phyloP scores from a whole-genome alignment of 2,797 vertebrate species.

The Percopsis omiscomaycus region DNA sequence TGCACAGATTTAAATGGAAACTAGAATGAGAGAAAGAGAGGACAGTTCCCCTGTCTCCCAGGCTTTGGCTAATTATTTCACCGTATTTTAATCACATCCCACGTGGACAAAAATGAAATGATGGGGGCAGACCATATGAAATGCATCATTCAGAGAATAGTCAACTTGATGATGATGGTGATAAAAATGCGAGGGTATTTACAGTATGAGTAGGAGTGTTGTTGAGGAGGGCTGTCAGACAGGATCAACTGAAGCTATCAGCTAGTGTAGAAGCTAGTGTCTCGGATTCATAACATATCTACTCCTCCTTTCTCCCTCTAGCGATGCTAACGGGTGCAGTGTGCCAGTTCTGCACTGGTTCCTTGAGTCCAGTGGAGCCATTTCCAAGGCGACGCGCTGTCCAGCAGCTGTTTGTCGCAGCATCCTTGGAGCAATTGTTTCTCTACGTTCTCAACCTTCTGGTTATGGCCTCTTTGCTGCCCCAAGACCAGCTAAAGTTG shows the following conservation, averaged over 20 bases:
- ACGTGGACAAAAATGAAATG: neutral
- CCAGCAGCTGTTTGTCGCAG: slow-evolving; percentile 71
- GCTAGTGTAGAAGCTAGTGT: no score
- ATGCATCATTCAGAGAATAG: no score
- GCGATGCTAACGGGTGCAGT: slow-evolving; percentile 66
- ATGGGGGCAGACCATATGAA: no score
- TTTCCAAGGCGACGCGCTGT: slow-evolving; percentile 46
- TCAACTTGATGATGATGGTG: no score
- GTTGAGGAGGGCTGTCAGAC: no score
- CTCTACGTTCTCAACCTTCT: slow-evolving; percentile 77
- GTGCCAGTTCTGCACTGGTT: slow-evolving; percentile 72
- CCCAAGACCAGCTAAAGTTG: slow-evolving; percentile 72
- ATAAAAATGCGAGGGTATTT: no score
- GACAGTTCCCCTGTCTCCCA: slow-evolving; percentile 35
- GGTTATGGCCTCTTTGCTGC: slow-evolving; percentile 69
- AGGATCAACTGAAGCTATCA: no score
- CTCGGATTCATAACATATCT: no score
- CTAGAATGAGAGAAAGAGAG: slow-evolving; percentile 17
- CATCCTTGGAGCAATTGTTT: slow-evolving; percentile 69
- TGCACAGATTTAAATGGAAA: slow-evolving; percentile 67
- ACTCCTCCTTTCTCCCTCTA: slow-evolving; percentile 42
- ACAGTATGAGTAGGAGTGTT: no score
- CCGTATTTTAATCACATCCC: slow-evolving; percentile 53
- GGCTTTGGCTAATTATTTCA: slow-evolving; percentile 61
- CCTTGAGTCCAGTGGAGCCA: slow-evolving; percentile 53